Base-by-base conservation (phyloP, 2,888 invertebrate genomes). In the Epirrhoe alternata region DNA sequence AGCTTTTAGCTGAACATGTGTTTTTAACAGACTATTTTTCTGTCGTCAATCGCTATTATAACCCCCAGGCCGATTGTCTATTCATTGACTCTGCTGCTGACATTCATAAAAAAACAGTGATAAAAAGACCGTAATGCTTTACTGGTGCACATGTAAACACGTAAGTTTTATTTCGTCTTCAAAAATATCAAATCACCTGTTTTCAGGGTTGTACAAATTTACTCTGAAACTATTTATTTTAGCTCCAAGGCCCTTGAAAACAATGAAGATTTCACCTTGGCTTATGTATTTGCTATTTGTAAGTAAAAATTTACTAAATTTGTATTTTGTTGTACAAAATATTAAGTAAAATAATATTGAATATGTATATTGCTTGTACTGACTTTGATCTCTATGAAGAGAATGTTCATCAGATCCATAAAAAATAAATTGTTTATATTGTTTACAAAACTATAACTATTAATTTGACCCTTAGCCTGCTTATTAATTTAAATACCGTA, bases 231-330 rank as follows among this genome's bases (percentile, higher is more conserved):
- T 45, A 14, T 45, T 53, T 61, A 49, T 61, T n/a, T 61, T 35
- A 24, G 45, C 17, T 33, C 16, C 61, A 50, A 51, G 50, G 55
- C 8, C 14, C 16, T 31, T 45, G 12, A 31, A 56, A 56, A 62
- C 62, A 56, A 56, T 56, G 62, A 56, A 50, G 10, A 56, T 56
- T 12, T 17, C 38, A 45, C 50, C 56, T 56, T 62, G 62, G 50
- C 12, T 12, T 42, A 49, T 14, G 47, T 47, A 7, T 42, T 42
- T 42, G 2, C 7, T 42, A 42, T 10, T 10, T 42, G 5, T 12
- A 42, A 10, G 33, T 1, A 33, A 31, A 6, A n/a, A n/a, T n/a
- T n/a, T 31, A 31, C 5, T 31, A 31, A 33, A 33, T 33, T 33
- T 5, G 33, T 33, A 33, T 33, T 5, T 33, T 33, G 7, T 33